Base-by-base conservation (phyloP, 2,113 vertebrate species). In the Hydrochoerus hydrochaeris region DNA sequence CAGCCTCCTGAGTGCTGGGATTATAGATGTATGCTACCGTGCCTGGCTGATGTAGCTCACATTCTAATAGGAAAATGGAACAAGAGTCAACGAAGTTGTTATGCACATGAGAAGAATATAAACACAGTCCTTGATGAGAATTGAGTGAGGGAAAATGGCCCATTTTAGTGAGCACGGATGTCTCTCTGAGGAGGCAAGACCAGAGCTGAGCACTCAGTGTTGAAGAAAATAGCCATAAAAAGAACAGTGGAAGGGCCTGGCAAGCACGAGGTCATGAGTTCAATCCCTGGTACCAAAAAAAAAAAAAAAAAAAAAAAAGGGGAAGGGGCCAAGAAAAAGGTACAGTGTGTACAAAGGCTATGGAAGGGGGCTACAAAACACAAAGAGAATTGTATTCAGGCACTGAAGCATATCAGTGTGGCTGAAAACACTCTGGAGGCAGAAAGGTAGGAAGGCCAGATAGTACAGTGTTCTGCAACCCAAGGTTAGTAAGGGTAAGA, bases 151-250 rank as follows among this genome's bases (percentile, higher is more conserved):
- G 9, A 60, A 75, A 63, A 80, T 12, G 78, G 84, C 65, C 71
- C 30, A 46, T 83, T 95, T 97, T 44, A 81, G 38, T 58, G 35
- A 67, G 57, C 84, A 65, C 75, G 90, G 19, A 87, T 63, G 28
- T 63, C 24, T 78, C 62, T 91, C 35, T 90, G 65, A 95, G 60
- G 73, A 81, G 49, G 22, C 41, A 38, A 87, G 57, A 77, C 32
- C 35, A 90, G 83, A 89, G 69, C 62, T 24, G 35, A 96, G 58
- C 20, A 22, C 49, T 95, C 77, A 91, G 90, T 69, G 93, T 88
- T 65, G 88, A 84, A 90, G 71, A 71, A 85, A 63, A 38, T 0
- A 94, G 58, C 7, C 54, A 65, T 10, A 75, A 86, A 93, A 80
- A 81, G 86, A 63, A 81, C 35, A 58, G 24, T n/a, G 38, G 57